Conservation (phyloP, 2,113 vertebrate species). For the Catharus bicknelli region DNA sequence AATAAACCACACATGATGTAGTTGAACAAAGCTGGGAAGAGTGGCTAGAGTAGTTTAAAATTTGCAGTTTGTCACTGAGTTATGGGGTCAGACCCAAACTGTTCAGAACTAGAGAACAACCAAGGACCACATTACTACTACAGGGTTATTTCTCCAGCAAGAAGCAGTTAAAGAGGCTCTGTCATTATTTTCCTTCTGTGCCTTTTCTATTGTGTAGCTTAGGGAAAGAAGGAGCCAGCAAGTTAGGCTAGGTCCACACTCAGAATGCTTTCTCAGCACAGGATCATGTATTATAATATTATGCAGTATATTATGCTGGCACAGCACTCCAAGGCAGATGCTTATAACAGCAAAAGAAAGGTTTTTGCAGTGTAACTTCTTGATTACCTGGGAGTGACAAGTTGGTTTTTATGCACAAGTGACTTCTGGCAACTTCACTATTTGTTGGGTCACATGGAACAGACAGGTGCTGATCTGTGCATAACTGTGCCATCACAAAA, state of each 20-base stretch:
- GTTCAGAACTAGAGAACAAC: not conserved
- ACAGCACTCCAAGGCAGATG: not conserved
- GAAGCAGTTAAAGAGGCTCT: not conserved
- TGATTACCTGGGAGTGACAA: not conserved
- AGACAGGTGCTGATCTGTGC: not conserved
- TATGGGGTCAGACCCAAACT: not conserved
- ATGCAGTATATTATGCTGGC: not conserved
- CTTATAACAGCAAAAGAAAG: not conserved
- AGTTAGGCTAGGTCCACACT: not conserved
- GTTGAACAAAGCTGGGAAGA: not conserved
- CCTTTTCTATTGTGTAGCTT: not conserved
- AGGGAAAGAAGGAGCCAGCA: not conserved
- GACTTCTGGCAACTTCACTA: not conserved
- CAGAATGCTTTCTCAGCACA: not conserved
- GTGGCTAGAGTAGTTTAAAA: not conserved
- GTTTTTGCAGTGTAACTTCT: not conserved
- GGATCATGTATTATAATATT: not conserved
- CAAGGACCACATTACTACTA: not conserved
- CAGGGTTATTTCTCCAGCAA: not conserved
- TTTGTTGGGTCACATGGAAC: not conserved
- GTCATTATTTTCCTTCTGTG: not conserved
- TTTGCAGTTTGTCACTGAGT: not conserved
- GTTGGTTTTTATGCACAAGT: not conserved
- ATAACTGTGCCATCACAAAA: not conserved
- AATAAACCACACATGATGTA: not conserved